Evolutionary conservation across 2,888 invertebrate species (phyloP).

Genomic region (Chaetogeoica ovagalla): DNA sequence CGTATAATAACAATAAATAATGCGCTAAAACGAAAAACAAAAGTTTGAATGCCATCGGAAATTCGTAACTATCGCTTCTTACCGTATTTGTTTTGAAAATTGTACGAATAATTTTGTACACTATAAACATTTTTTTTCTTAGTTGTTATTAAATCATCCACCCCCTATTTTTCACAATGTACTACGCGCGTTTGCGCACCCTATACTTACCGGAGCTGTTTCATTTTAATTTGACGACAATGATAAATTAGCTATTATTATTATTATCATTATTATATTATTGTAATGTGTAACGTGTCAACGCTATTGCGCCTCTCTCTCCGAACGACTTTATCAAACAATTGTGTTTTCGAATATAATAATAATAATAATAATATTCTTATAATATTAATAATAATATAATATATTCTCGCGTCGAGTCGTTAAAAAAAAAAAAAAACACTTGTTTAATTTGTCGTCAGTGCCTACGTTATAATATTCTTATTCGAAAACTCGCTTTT

Average conservation of each 20-base stretch:
- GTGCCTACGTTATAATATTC: background rate
- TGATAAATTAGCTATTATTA: slow-evolving; percentile 43
- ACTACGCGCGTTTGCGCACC: too few species aligned
- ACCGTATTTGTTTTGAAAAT: too few species aligned
- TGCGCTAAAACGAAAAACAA: too few species aligned
- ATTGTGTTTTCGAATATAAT: slow-evolving; percentile 41
- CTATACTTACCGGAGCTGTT: background rate
- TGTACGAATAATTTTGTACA: too few species aligned
- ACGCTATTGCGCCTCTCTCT: background rate
- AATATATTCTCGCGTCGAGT: background rate
- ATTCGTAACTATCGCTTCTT: too few species aligned
- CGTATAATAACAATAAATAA: too few species aligned
- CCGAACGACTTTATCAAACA: slow-evolving; percentile 26
- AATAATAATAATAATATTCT: slow-evolving; percentile 27
- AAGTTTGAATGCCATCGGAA: too few species aligned
- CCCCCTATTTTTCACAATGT: slow-evolving; percentile 27
- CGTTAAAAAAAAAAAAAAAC: background rate
- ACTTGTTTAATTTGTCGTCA: slow-evolving; percentile 42
- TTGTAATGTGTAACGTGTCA: slow-evolving; percentile 13
- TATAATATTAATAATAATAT: slow-evolving; percentile 33
- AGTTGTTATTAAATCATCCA: slow-evolving; percentile 44
- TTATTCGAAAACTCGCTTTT: slow-evolving; percentile 4
- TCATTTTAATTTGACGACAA: slow-evolving; percentile 50
- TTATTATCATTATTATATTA: slow-evolving; percentile 31
- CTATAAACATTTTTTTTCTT: slow-evolving; percentile 18